These are phyloP conservation scores for Drosophila tanythrix DNA, from an alignment of 2,888 invertebrate species.

Conservation along the genomic window DNA sequence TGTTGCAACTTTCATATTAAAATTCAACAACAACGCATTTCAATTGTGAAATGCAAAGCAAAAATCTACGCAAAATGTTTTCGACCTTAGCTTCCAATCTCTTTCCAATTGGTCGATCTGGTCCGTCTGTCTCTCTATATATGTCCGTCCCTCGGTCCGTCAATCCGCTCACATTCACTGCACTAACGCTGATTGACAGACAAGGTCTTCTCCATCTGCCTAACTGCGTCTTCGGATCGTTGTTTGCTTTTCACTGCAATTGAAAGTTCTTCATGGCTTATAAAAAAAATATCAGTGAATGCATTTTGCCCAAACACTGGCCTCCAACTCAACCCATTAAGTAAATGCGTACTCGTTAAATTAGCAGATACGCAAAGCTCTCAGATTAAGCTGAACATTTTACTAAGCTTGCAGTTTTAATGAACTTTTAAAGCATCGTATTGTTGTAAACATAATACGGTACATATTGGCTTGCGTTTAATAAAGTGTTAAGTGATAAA, in stretches of 20 bases:
- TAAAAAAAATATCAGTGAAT: conserved; percentile 1
- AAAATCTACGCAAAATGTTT: conserved; percentile 46
- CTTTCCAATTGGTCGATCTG: neutral
- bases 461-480: neutral
- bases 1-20: conserved; percentile 68
- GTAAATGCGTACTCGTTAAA: neutral
- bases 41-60: conserved; percentile 47
- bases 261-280: conserved; percentile 34
- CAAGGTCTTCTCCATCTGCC: conserved; percentile 59
- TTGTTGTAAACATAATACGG: neutral
- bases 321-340: conserved; percentile 3
- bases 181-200: conserved; percentile 45
- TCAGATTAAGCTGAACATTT: neutral
- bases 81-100: conserved; percentile 22
- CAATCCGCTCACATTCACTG: conserved; percentile 53
- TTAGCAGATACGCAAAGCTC: neutral
- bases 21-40: conserved; percentile 62
- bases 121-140: neutral
- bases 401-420: neutral
- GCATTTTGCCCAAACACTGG: neutral
- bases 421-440: neutral
- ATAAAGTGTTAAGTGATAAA: neutral
- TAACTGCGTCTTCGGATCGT: conserved; percentile 6
- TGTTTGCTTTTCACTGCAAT: conserved; percentile 37
- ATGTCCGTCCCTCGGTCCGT: neutral